Evolutionary conservation across 2,113 vertebrate species (phyloP), one percentile per base, ranked within the genome.

Genomic region (Sterna hirundo): DNA sequence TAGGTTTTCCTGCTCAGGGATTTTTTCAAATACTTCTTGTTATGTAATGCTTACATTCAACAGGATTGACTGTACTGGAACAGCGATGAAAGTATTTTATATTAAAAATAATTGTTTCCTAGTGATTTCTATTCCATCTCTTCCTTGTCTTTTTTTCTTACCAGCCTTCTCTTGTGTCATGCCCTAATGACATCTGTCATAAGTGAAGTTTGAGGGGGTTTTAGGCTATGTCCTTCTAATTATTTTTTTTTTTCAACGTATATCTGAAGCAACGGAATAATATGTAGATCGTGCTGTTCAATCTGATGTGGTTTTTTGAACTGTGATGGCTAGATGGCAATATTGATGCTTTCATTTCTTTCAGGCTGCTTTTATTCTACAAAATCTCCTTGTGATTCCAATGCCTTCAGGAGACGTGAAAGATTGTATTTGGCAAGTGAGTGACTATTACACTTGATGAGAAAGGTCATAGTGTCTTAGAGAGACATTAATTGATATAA

Each of bases 311-410:
- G 2, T 4, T 18, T 75, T 92, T 84, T 93, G 70, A 88, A 61
- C 52, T 86, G 47, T 84, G 76, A 74, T 98, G 97, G 94, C 97
- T 98, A 98, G 98, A 97, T 98, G 98, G 98, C 98, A 98, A 97
- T 98, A 93, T 98, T 98, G 98, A 98, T 94, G 49, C 83, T 93
- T 97, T 93, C 71, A 32, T 92, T 97, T 98, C 96, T 87, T 96
- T 96, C 94, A 99, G 99, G 99, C 99, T 92, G 99, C 99, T 58
- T 99, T 99, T 98, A 99, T 99, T 98, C 98, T 99, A 90, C 99
- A 99, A 96, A 99, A 99, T 98, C 98, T 99, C 68, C 99, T 99
- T 96, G 98, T 99, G 93, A 99, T 99, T 97, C 99, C 99, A 72
- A 98, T 99, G 98, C 98, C 99, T 95, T 96, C 98, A 93, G 98